phyloP scores from a whole-genome alignment of 2,888 invertebrate genomes.

The Hypolimnas misippus region DNA sequence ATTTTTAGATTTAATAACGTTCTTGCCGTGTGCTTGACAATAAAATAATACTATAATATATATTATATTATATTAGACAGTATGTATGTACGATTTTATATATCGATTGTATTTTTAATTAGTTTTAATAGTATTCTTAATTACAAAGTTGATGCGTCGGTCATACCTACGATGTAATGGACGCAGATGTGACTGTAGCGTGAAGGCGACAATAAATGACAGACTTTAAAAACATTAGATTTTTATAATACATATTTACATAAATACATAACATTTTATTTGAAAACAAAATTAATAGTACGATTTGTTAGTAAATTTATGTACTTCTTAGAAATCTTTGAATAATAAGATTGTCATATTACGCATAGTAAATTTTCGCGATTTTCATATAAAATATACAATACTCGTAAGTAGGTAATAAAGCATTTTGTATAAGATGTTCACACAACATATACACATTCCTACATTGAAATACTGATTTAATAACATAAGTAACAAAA shows the following conservation, averaged over 20 bases:
- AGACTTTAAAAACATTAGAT: constrained; percentile 12
- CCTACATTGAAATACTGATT: neutral
- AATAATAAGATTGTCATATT: constrained; percentile 5
- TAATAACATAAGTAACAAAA: neutral
- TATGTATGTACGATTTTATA: constrained; percentile 29
- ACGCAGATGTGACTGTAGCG: constrained; percentile 8
- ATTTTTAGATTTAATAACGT: constrained; percentile 39
- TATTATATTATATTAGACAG: constrained; percentile 13
- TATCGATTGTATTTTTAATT: constrained; percentile 24
- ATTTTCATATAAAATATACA: constrained; percentile 13
- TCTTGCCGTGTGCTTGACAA: constrained; percentile 57
- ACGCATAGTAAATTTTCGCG: neutral
- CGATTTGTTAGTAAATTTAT: constrained; percentile 2
- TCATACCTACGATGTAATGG: constrained; percentile 1
- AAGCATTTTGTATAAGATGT: constrained; percentile 6
- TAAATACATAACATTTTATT: constrained; percentile 8
- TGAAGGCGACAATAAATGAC: constrained; percentile 8
- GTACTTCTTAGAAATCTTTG: constrained; percentile 6
- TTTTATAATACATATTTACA: constrained; percentile 14
- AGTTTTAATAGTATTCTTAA: constrained; percentile 8
- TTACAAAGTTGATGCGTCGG: neutral
- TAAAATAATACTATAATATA: constrained; percentile 43
- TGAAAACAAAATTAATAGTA: constrained; percentile 7
- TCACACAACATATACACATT: neutral
- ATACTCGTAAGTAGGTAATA: neutral